Evolutionary conservation across 1,140 invertebrate species (phyloP).

Genomic region (Diabrotica virgifera): DNA sequence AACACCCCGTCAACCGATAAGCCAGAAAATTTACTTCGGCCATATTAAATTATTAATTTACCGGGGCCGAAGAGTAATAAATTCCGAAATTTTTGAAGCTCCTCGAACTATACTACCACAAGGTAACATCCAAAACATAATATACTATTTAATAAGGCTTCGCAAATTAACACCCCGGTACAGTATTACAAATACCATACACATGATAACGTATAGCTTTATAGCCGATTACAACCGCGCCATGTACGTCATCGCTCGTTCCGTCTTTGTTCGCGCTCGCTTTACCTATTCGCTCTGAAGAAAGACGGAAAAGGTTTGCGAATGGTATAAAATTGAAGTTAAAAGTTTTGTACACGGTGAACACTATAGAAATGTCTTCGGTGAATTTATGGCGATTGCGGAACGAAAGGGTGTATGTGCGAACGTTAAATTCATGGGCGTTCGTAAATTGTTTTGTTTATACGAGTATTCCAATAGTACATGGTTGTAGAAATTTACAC

Average conservation of each 20-base stretch:
- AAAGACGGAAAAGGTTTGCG: slow-evolving; percentile 16
- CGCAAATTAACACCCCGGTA: slow-evolving; percentile 43
- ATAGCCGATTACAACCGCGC: slow-evolving; percentile 22
- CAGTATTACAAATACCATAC: slow-evolving; percentile 45
- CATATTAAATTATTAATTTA: slow-evolving; percentile 33
- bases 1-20: slow-evolving; percentile 21
- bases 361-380: slow-evolving; percentile 37
- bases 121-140: slow-evolving; percentile 46
- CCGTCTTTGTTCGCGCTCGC: slow-evolving; percentile 13
- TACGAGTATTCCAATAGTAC: too few species aligned
- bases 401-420: slow-evolving; percentile 28
- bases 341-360: slow-evolving; percentile 28
- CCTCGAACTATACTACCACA: slow-evolving; percentile 36
- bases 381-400: slow-evolving; percentile 39
- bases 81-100: slow-evolving; percentile 41
- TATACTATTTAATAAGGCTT: slow-evolving; percentile 48
- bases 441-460: too few species aligned
- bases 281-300: slow-evolving; percentile 1
- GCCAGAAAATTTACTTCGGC: slow-evolving; percentile 21
- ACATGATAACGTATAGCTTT: slow-evolving; percentile 39
- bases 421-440: neutral
- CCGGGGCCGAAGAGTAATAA: slow-evolving; percentile 30
- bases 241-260: slow-evolving; percentile 6
- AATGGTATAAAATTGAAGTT: neutral
- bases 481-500: too few species aligned